Percentiles rank a stretch among this genome's conserved stretches.
These are phyloP conservation scores for Pygmarrhopalites habei DNA, from an alignment of 1,140 invertebrate genomes.

Conservation along the genomic window DNA sequence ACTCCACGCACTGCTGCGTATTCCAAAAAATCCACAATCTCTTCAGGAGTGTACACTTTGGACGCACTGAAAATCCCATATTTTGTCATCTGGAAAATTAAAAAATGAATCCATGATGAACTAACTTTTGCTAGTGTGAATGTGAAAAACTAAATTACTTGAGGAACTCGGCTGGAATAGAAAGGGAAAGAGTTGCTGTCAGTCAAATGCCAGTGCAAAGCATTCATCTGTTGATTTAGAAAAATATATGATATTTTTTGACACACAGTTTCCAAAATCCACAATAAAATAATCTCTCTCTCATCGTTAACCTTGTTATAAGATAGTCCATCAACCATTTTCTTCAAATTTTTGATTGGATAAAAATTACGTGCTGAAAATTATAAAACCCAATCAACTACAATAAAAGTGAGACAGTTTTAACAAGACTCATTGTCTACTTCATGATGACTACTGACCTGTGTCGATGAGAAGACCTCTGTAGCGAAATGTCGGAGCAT, in stretches of 20 bases:
- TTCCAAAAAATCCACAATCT: constrained; percentile 38
- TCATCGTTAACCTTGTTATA: constrained; percentile 57
- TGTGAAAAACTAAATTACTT: constrained; percentile 50
- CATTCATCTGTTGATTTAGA: too few species aligned
- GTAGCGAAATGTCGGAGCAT: constrained; percentile 31
- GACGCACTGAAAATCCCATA: constrained; percentile 42
- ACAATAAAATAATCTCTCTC: too few species aligned
- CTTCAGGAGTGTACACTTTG: constrained; percentile 40
- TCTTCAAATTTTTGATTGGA: constrained; percentile 57
- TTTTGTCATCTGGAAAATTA: constrained; percentile 38
- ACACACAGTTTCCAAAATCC: too few species aligned
- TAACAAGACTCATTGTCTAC: too few species aligned
- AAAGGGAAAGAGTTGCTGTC: constrained; percentile 78
- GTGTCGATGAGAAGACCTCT: constrained; percentile 66
- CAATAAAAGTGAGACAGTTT: too few species aligned
- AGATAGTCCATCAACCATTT: constrained; percentile 67
- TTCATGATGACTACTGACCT: too few species aligned
- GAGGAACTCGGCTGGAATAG: constrained; percentile 57
- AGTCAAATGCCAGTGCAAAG: constrained; percentile 77
- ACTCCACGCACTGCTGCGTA: constrained; percentile 67
- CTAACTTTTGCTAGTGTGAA: too few species aligned
- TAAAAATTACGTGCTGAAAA: constrained; percentile 69
- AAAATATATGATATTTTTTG: too few species aligned
- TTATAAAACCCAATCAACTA: too few species aligned
- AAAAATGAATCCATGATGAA: too few species aligned